Conservation (phyloP, 1,140 invertebrate species). For the Pachyrhynchus sulphureomaculatus region DNA sequence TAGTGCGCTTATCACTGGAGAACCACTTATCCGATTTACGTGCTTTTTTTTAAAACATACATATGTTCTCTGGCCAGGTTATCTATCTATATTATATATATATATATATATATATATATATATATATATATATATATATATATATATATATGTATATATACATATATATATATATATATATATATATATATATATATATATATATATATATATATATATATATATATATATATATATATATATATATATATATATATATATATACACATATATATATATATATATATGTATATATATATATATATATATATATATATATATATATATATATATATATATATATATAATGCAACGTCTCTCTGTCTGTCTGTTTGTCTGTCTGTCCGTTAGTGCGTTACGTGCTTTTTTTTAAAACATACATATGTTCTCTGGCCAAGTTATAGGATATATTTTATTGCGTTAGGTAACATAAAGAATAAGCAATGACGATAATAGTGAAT, state of each 20-base stretch:
- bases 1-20: no score
- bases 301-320: slow-evolving; percentile 7
- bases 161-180: slow-evolving; percentile 5
- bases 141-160: slow-evolving; percentile 5
- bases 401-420: no score
- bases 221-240: slow-evolving; percentile 7
- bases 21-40: no score
- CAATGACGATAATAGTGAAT: no score
- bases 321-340: slow-evolving; percentile 3
- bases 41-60: no score
- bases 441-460: no score
- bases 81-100: not conserved
- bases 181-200: slow-evolving; percentile 7
- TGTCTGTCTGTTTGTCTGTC: no score
- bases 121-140: slow-evolving; percentile 6
- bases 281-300: not conserved
- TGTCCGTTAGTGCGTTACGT: no score
- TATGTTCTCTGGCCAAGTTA: no score
- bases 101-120: slow-evolving; percentile 5
- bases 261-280: slow-evolving; percentile 3
- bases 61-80: no score
- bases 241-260: slow-evolving; percentile 6
- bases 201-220: slow-evolving; percentile 7
- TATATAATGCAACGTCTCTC: no score
- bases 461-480: no score